Base-by-base conservation (phyloP, 2,113 vertebrate genomes). In the Malurus melanocephalus region DNA sequence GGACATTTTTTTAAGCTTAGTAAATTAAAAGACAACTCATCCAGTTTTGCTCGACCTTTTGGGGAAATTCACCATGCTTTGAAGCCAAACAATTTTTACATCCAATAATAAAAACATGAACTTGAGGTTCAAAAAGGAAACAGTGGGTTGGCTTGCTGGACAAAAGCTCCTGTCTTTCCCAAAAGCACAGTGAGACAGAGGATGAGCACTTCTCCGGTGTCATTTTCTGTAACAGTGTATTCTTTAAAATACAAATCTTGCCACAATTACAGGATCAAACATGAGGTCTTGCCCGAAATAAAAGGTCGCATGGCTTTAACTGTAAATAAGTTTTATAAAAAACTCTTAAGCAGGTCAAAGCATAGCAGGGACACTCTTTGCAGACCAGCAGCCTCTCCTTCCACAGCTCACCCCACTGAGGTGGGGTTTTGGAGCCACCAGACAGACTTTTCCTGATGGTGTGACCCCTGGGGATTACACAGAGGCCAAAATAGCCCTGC, bases 341-440 rank as follows among this genome's bases (percentile, higher is more conserved):
- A 89, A 57, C 57, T 60, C 76, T 83, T 92, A 89, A 80, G 61
- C 89, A 83, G 82, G 72, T 89, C 85, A 89, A 55, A 91, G 38
- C 65, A 24, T 53, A 83, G 91, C 5, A 1, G 82, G 75, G 57
- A 49, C 26, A 32, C 49, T 87, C 66, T 64, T 49, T 56, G 65
- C 46, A 53, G 53, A 48, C 21, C 26, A 61, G 48, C 32, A 49
- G 42, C 42, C 33, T 30, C 26, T 15, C 26, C 42, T 55, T 43
- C 21, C 33, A 35, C 55, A 61, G 48, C 38, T 90, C 24, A 28
- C 6, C 5, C 2, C 38, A 45, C 23, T 0, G 3, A 48, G 32
- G 26, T 57, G 26, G 23, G 19, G 38, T 40, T 88, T 81, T 6
- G 4, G 61, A 87, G 27, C 7, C 23, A 6, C 48, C 1, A 7